These are phyloP conservation scores for Netelia inedita DNA, from an alignment of 2,888 invertebrate genomes.

Conservation along the genomic window DNA sequence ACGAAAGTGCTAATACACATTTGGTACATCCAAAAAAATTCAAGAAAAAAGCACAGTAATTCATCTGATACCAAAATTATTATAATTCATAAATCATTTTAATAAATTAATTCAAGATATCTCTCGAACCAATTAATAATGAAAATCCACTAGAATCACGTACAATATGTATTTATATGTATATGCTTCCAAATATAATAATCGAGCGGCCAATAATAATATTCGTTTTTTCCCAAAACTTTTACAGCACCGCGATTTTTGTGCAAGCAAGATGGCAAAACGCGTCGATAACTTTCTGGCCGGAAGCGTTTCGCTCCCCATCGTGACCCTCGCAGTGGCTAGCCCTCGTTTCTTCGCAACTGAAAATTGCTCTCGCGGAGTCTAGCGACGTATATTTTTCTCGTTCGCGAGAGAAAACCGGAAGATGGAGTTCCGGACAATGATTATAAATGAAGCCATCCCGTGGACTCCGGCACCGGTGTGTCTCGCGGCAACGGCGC, in stretches of 20 bases:
- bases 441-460: conserved; percentile 84
- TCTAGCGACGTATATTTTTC: conserved; percentile 43
- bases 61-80: too few species aligned
- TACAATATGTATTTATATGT: too few species aligned
- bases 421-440: conserved; percentile 81
- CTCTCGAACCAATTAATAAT: too few species aligned
- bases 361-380: conserved; percentile 42
- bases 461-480: conserved; percentile 68
- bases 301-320: not conserved
- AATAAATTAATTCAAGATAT: too few species aligned
- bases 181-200: not conserved
- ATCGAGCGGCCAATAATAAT: not conserved
- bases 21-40: not conserved
- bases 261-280: not conserved
- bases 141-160: too few species aligned
- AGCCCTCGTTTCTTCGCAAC: conserved; percentile 32
- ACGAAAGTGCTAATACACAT: not conserved
- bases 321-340: conserved; percentile 21
- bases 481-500: conserved; percentile 69
- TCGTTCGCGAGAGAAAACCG: conserved; percentile 69
- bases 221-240: not conserved
- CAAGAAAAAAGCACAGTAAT: not conserved
- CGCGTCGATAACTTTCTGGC: conserved; percentile 11
- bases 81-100: too few species aligned
- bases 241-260: not conserved